These are phyloP conservation scores for Piliocolobus tephrosceles DNA, from an alignment of 2,113 vertebrate genomes.

Conservation along the genomic window DNA sequence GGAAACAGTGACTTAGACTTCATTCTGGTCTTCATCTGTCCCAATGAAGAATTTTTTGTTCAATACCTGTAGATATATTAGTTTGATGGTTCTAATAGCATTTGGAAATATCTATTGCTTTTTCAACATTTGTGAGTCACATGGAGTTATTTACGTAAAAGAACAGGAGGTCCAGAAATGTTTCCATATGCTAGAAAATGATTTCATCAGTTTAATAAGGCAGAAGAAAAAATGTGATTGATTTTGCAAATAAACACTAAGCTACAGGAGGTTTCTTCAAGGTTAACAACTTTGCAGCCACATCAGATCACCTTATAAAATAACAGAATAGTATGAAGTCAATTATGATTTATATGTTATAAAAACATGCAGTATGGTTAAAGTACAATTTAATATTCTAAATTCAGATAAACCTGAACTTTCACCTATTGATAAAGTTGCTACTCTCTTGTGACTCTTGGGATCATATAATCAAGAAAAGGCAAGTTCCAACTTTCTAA, in stretches of 20 bases:
- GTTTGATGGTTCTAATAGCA: conserved; percentile 27
- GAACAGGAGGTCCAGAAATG: conserved; percentile 51
- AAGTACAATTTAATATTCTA: conserved; percentile 42
- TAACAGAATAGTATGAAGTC: neutral
- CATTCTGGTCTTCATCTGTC: conserved; percentile 11
- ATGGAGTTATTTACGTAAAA: conserved; percentile 54
- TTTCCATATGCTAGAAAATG: conserved; percentile 59
- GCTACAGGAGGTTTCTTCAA: neutral
- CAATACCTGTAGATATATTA: neutral
- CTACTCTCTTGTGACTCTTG: neutral
- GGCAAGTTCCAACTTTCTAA: neutral
- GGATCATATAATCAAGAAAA: neutral
- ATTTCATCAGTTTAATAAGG: conserved; percentile 55
- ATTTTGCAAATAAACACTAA: conserved; percentile 49
- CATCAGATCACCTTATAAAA: conserved; percentile 34
- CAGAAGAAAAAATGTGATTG: neutral
- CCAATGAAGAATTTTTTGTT: neutral
- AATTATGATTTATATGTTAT: conserved; percentile 1
- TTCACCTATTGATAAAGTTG: neutral
- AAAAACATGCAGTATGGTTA: conserved; percentile 4
- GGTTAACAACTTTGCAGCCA: conserved; percentile 36
- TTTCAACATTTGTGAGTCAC: conserved; percentile 66
- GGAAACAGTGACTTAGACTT: conserved; percentile 1
- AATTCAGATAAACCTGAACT: conserved; percentile 41
- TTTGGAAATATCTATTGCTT: conserved; percentile 54